Conservation (phyloP, 2,797 vertebrate species). For the Dallia pectoralis region DNA sequence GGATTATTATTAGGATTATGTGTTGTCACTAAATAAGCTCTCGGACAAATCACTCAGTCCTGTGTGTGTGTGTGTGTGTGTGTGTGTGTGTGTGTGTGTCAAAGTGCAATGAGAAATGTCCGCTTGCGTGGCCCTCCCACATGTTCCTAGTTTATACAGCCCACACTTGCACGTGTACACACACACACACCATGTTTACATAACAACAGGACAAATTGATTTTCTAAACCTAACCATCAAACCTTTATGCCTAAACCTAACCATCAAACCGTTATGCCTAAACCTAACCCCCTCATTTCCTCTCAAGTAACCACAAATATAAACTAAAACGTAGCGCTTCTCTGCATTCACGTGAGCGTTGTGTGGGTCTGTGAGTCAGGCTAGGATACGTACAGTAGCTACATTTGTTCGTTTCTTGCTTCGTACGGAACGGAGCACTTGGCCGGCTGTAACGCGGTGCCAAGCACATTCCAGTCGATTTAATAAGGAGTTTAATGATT, state of each 20-base stretch:
- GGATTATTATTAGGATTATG: not conserved
- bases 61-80: conserved; percentile 3
- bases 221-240: too few species aligned
- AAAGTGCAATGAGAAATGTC: not conserved
- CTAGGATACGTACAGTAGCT: not conserved
- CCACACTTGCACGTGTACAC: too few species aligned
- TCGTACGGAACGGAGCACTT: not conserved
- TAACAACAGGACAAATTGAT: too few species aligned
- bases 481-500: conserved; percentile 4
- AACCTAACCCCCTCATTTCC: too few species aligned
- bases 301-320: not conserved
- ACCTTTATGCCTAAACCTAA: too few species aligned
- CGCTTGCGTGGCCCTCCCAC: not conserved
- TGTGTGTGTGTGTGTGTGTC: not conserved
- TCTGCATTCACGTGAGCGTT: not conserved
- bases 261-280: too few species aligned
- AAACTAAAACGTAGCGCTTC: not conserved
- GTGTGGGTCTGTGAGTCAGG: not conserved
- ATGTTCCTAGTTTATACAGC: too few species aligned
- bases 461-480: conserved; percentile 1
- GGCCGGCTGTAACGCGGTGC: not conserved
- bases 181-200: too few species aligned
- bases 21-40: not conserved
- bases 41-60: not conserved
- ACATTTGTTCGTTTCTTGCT: not conserved